phyloP scores from a whole-genome alignment of 2,797 vertebrate genomes.

The Neosalanx taihuensis region DNA sequence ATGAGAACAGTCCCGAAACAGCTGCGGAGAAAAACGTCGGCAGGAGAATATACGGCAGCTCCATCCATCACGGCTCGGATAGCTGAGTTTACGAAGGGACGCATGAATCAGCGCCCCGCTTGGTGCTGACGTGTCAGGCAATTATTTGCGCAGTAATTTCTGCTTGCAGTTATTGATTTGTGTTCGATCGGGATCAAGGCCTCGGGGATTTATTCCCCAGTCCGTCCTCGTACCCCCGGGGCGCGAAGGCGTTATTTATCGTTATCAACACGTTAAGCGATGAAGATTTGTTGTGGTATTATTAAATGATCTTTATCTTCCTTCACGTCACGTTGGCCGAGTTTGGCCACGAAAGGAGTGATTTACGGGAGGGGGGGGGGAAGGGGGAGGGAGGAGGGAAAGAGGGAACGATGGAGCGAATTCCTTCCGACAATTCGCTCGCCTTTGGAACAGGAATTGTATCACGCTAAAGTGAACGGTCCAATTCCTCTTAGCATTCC shows the following conservation, averaged over 20 bases:
- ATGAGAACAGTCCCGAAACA: neutral
- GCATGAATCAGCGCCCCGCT: neutral
- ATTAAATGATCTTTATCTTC: neutral
- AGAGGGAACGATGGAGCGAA: constrained; percentile 1
- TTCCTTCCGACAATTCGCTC: neutral
- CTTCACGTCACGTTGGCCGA: neutral
- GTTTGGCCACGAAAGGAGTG: neutral
- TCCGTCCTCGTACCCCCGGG: neutral
- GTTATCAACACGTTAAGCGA: neutral
- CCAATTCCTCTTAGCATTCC: neutral
- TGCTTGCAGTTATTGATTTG: neutral
- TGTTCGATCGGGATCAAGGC: neutral
- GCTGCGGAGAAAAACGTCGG: neutral
- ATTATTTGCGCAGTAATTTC: neutral
- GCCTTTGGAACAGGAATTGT: neutral
- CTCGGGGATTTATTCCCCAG: neutral
- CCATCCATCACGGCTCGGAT: neutral
- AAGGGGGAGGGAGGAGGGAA: neutral
- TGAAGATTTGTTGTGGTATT: neutral
- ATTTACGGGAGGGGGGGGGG: neutral
- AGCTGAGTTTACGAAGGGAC: neutral
- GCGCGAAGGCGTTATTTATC: neutral
- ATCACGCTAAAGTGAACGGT: neutral
- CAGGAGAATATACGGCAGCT: neutral
- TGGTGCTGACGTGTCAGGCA: neutral